Percentiles rank a stretch among this genome's conserved stretches.
phyloP scores from a whole-genome alignment of 1,140 invertebrate genomes.

The Scaptomyza montana region DNA sequence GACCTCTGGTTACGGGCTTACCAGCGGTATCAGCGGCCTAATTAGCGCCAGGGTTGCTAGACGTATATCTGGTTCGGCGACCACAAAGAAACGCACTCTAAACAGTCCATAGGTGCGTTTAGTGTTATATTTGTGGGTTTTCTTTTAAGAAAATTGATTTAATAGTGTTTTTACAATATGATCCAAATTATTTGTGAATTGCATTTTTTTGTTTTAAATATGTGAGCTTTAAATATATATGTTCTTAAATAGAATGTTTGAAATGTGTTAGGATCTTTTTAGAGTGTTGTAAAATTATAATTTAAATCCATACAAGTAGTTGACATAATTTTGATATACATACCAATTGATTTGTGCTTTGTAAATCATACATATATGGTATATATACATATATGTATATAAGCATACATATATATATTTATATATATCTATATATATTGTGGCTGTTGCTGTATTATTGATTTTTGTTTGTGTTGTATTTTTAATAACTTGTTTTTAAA shows the following conservation, averaged over 20 bases:
- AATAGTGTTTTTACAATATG: constrained; percentile 41
- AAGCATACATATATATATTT: constrained; percentile 25
- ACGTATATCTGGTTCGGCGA: constrained; percentile 78
- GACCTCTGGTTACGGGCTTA: constrained; percentile 66
- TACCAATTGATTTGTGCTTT: constrained; percentile 81
- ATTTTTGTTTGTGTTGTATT: constrained; percentile 30
- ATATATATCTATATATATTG: constrained; percentile 34
- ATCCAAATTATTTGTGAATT: constrained; percentile 32
- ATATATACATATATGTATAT: constrained; percentile 21
- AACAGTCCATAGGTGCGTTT: constrained; percentile 75
- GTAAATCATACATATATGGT: constrained; percentile 55
- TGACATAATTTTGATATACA: constrained; percentile 82
- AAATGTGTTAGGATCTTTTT: constrained; percentile 22
- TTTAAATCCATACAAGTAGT: constrained; percentile 47
- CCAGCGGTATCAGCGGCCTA: constrained; percentile 80
- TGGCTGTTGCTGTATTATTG: constrained; percentile 12
- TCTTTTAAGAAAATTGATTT: constrained; percentile 77
- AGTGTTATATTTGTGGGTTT: constrained; percentile 64
- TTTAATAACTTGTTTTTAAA: constrained; percentile 24
- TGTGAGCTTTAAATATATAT: constrained; percentile 6
- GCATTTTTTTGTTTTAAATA: constrained; percentile 17
- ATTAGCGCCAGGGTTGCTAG: constrained; percentile 79
- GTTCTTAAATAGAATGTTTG: constrained; percentile 17
- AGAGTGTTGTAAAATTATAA: constrained; percentile 55
- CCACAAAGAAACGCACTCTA: constrained; percentile 82